Evolutionary conservation across 2,888 invertebrate species (phyloP).

Genomic region (Dorcus hopei): DNA sequence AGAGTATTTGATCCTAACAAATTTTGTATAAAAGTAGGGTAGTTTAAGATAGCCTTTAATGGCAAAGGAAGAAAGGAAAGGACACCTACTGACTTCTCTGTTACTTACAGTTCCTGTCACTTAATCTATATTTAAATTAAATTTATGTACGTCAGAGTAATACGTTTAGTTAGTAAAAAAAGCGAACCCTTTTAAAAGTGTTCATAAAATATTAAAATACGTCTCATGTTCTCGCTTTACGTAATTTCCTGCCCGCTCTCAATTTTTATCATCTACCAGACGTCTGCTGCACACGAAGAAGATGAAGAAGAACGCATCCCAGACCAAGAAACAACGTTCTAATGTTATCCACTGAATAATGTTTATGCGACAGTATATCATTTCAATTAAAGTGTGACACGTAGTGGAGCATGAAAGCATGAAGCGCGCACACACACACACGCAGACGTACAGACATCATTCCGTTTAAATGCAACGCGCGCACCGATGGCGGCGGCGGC

Average conservation of each 20-base stretch:
- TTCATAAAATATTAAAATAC: too few relatives aligned
- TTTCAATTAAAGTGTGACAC: conserved; percentile 34
- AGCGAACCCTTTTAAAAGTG: too few relatives aligned
- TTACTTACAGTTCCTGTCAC: too few relatives aligned
- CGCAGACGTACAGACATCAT: neutral
- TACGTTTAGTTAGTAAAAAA: too few relatives aligned
- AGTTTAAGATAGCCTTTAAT: too few relatives aligned
- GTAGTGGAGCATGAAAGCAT: conserved; percentile 30
- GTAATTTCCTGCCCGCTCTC: conserved; percentile 11
- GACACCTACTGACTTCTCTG: too few relatives aligned
- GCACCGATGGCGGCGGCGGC: conserved; percentile 8
- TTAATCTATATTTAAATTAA: too few relatives aligned
- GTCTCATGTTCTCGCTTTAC: conserved; percentile 16
- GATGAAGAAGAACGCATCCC: neutral
- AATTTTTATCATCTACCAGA: conserved; percentile 9
- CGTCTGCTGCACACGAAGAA: neutral
- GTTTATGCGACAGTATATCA: conserved; percentile 30
- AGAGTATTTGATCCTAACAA: too few relatives aligned
- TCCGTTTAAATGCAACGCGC: conserved; percentile 10
- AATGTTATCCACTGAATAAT: conserved; percentile 22
- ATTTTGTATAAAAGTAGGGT: too few relatives aligned
- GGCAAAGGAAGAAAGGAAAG: too few relatives aligned
- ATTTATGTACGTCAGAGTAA: too few relatives aligned
- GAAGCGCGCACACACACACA: conserved; percentile 15
- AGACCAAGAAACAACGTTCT: conserved; percentile 11